Evolutionary conservation across 2,797 vertebrate species (phyloP), one percentile per base, ranked within the genome.

Genomic region (Hephaestus fuliginosus): DNA sequence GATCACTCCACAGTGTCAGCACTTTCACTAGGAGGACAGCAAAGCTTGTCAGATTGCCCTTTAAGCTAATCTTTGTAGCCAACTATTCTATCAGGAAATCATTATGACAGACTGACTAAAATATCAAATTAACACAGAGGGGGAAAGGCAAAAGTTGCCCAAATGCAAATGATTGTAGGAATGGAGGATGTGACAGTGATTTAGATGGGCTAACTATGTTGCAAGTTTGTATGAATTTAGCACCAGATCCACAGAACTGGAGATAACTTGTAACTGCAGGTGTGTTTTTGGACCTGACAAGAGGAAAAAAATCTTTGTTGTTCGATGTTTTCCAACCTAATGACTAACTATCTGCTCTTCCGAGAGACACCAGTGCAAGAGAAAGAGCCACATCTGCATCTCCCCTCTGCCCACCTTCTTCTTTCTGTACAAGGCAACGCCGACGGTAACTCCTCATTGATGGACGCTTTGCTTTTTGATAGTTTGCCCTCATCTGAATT

Each of bases 41-140:
- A 66, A 75, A 69, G 78, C 81, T 83, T 89, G 89, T 83, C 91
- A 91, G 78, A 87, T 88, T 90, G 88, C 89, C 92, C 91, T 93
- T 93, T 91, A 79, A 87, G 80, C 84, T 88, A 86, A 91, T 94
- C 85, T 92, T 87, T 90, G 85, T 83, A 81, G 77, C 76, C 86
- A 86, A 84, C 75, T 82, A 81, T 82, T 90, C 78, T 78, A 89
- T 90, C 88, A 84, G 84, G 70, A 82, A 91, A 91, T 91, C 89
- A 81, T 81, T 87, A 68, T 86, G 88, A 86, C 86, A 81, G 81
- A 83, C 74, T 60, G 74, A 83, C 75, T 79, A 33, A 88, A 89
- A 88, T 90, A 83, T 88, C 84, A 92, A 89, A 92, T 92, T 82
- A 89, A 86, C 73, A 82, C 72, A 66, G n/a, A 61, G 55, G 44